These are phyloP conservation scores for Gymnarchus niloticus DNA, from an alignment of 2,113 vertebrate species.

Conservation along the genomic window DNA sequence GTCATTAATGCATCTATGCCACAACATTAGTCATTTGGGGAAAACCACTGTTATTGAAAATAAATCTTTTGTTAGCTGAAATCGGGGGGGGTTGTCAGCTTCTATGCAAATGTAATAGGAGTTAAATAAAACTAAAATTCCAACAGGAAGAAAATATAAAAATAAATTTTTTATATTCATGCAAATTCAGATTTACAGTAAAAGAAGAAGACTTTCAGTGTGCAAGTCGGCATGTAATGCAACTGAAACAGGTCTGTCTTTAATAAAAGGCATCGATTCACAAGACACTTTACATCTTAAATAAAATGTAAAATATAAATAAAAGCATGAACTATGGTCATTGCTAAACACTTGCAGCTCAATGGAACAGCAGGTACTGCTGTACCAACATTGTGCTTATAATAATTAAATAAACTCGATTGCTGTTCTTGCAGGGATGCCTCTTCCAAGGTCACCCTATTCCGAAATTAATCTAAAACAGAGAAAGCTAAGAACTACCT, in stretches of 20 bases:
- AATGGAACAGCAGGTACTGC: not conserved
- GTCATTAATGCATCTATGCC: slow-evolving; percentile 20
- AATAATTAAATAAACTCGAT: not conserved
- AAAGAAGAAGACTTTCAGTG: not conserved
- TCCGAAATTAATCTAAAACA: not conserved
- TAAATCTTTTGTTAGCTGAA: not conserved
- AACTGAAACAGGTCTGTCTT: not conserved
- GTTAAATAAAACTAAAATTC: not conserved
- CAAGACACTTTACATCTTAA: not conserved
- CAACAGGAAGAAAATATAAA: not conserved
- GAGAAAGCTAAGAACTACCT: not conserved
- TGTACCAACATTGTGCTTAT: not conserved
- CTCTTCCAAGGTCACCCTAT: not conserved
- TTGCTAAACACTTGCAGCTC: not conserved
- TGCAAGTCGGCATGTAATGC: too few relatives aligned
- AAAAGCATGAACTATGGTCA: not conserved
- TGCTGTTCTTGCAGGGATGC: not conserved
- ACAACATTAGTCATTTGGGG: not conserved
- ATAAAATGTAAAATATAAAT: not conserved
- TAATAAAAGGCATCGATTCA: not conserved
- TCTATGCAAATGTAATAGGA: not conserved
- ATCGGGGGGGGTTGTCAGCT: not conserved
- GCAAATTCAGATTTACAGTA: not conserved
- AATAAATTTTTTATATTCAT: not conserved
- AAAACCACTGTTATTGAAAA: not conserved